A percentile compares a stretch with the other conserved stretches of the same genome.
Evolutionary conservation across 2,797 vertebrate genomes (phyloP).

Genomic region (Mormyrops attenuatus): DNA sequence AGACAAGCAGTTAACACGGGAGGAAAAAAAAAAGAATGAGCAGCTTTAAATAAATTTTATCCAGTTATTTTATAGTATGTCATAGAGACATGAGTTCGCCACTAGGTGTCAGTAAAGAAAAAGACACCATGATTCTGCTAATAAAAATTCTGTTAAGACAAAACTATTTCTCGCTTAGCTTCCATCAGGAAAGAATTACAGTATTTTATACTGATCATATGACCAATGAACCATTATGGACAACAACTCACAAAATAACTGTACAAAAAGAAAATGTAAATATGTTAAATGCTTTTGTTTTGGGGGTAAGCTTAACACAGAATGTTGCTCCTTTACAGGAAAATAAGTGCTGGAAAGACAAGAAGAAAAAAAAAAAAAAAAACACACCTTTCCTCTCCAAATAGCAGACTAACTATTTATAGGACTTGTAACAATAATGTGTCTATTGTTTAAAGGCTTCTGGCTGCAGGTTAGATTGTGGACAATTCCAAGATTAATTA

Average conservation of each 20-base stretch:
- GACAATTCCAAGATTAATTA: background rate
- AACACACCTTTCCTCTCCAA: background rate
- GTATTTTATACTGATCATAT: background rate
- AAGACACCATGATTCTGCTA: background rate
- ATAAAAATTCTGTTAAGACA: background rate
- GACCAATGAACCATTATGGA: background rate
- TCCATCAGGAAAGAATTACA: background rate
- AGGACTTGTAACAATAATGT: background rate
- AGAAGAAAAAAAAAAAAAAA: background rate
- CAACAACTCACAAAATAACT: background rate
- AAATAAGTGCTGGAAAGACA: conserved; percentile 4
- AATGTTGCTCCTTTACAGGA: background rate
- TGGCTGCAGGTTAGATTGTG: background rate
- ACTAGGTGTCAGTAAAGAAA: conserved; percentile 15
- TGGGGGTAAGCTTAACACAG: background rate
- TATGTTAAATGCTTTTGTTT: background rate
- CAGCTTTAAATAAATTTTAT: background rate
- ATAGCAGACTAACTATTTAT: background rate
- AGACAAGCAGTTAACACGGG: background rate
- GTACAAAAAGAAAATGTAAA: background rate
- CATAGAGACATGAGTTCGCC: background rate
- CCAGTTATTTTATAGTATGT: background rate
- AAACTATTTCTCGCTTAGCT: background rate
- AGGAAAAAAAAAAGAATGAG: background rate
- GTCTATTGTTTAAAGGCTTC: background rate